These are phyloP conservation scores for Platorchestia sp. DNA, from an alignment of 1,140 invertebrate genomes.

Conservation along the genomic window DNA sequence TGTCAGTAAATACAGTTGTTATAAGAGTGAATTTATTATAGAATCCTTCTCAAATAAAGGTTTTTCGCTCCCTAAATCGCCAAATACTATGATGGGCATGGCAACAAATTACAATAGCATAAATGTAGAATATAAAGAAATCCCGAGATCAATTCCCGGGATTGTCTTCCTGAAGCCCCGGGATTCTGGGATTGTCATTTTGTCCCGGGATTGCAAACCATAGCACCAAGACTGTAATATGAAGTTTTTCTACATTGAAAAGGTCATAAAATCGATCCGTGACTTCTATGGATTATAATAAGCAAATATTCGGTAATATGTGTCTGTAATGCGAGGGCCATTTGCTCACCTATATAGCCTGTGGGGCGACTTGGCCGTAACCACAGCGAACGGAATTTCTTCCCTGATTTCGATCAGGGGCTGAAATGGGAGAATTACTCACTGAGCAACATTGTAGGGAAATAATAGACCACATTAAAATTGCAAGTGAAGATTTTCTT, in stretches of 20 bases:
- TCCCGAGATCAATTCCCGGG: too few species aligned
- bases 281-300: not conserved
- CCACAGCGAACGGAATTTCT: conserved; percentile 61
- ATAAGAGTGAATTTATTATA: too few species aligned
- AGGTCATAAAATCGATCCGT: not conserved
- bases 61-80: too few species aligned
- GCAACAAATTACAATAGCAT: too few species aligned
- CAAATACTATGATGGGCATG: too few species aligned
- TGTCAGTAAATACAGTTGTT: too few species aligned
- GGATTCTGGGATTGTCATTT: too few species aligned
- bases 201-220: too few species aligned
- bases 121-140: too few species aligned
- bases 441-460: not conserved
- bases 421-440: not conserved
- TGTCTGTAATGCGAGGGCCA: not conserved
- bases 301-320: not conserved
- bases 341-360: conserved; percentile 60
- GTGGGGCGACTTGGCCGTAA: conserved; percentile 60
- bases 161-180: too few species aligned
- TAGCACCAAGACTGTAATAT: not conserved
- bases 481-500: not conserved
- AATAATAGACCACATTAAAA: not conserved
- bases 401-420: conserved; percentile 48
- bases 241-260: not conserved
- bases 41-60: too few species aligned